phyloP scores from a whole-genome alignment of 2,888 invertebrate species.

The Eilema caniola region DNA sequence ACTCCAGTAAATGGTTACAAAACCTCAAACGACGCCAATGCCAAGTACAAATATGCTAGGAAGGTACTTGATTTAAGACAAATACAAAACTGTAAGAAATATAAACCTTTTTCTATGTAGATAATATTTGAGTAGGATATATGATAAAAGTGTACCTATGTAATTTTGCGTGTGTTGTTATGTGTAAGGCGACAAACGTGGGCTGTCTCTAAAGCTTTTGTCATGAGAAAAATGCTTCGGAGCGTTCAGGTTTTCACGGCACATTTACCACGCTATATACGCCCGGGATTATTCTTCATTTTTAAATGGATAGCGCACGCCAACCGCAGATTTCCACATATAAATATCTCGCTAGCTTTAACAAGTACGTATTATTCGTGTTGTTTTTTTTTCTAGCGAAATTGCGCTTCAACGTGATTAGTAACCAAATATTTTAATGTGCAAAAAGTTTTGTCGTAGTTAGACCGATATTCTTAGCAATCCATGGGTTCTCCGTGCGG shows the following conservation, averaged over 20 bases:
- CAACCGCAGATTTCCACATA: conserved; percentile 72
- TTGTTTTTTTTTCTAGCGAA: conserved; percentile 20
- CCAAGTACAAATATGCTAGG: neutral
- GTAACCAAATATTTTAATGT: neutral
- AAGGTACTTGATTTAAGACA: conserved; percentile 2
- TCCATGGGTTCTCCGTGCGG: no score
- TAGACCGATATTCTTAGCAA: no score
- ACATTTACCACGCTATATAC: conserved; percentile 79
- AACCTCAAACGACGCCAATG: neutral
- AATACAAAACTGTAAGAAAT: conserved; percentile 12
- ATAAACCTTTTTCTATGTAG: conserved; percentile 28
- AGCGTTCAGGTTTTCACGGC: conserved; percentile 79
- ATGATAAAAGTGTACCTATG: conserved; percentile 27
- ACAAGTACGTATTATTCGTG: no score
- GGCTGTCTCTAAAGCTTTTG: conserved; percentile 75
- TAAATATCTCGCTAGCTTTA: conserved; percentile 63
- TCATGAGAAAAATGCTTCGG: conserved; percentile 77
- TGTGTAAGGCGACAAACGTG: conserved; percentile 63
- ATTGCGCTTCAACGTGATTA: neutral
- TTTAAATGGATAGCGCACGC: conserved; percentile 79
- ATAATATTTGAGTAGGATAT: conserved; percentile 19
- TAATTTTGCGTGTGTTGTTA: conserved; percentile 51
- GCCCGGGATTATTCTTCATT: conserved; percentile 77
- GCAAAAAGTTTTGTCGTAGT: conserved; percentile 15
- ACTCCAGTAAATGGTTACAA: neutral